phyloP scores from a whole-genome alignment of 2,113 vertebrate species.

The Microtus pennsylvanicus region DNA sequence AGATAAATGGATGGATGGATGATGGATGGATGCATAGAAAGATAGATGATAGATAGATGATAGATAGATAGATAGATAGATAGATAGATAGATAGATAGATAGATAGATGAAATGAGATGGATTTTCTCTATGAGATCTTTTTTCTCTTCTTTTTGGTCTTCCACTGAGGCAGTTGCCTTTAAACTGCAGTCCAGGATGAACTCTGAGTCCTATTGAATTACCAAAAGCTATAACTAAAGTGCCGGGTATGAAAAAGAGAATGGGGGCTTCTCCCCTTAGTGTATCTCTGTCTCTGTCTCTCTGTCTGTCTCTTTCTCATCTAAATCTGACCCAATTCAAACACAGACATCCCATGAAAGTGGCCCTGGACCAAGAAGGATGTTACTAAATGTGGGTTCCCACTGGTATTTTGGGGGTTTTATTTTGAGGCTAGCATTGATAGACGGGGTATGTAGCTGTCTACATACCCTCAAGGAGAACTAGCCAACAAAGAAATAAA shows the following conservation, averaged over 20 bases:
- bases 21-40: neutral
- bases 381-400: slow-evolving; percentile 70
- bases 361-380: slow-evolving; percentile 57
- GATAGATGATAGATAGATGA: too few species aligned
- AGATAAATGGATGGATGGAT: neutral
- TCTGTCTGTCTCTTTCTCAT: neutral
- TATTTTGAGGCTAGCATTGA: slow-evolving; percentile 75
- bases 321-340: slow-evolving; percentile 56
- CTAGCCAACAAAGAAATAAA: slow-evolving; percentile 58
- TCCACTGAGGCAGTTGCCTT: neutral
- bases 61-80: too few species aligned
- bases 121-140: neutral
- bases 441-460: slow-evolving; percentile 49
- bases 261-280: neutral
- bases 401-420: slow-evolving; percentile 77
- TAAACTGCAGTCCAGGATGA: neutral
- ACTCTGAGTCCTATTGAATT: neutral
- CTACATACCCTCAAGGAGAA: slow-evolving; percentile 63
- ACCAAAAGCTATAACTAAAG: neutral
- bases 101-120: neutral
- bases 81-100: too few species aligned
- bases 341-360: slow-evolving; percentile 60
- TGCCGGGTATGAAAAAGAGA: neutral
- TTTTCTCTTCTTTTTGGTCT: neutral
- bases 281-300: neutral